Evolutionary conservation across 2,888 invertebrate genomes (phyloP), one percentile per base, ranked within the genome.

Genomic region (Eupithecia subumbrata): DNA sequence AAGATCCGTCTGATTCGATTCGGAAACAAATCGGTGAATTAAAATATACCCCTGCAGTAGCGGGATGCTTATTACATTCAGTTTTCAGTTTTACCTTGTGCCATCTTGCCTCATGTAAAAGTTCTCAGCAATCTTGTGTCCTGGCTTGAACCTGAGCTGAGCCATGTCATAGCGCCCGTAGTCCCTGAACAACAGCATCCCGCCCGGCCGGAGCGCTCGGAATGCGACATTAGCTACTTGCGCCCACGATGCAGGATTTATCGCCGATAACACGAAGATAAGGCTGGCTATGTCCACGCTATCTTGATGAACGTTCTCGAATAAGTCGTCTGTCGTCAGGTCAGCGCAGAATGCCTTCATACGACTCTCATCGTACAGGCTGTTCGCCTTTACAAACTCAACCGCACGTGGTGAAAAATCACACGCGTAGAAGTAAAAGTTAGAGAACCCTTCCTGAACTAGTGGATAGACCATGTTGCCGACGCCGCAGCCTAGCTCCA

Each of bases 41-140:
- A n/a, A n/a, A n/a, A n/a, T n/a, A n/a, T n/a, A n/a, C n/a, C n/a
- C n/a, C n/a, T n/a, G n/a, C n/a, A n/a, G n/a, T n/a, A n/a, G n/a
- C n/a, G n/a, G n/a, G n/a, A n/a, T 52, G 22, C 40, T 2, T 25
- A 22, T 9, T 5, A n/a, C 34, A 2, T 34, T 3, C 2, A 14
- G 5, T 66, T 2, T 4, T 37, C 30, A 43, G 16, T n/a, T 22
- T 71, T 88, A 97, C 96, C 98, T 96, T 0, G 99, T 99, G 0
- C 99, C 99, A 96, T 99, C 99, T 90, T 99, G 99, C 25, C 99
- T 95, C 95, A 98, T 97, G 88, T 99, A 99, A 83, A 99, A 97
- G 88, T 98, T 98, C 5, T 99, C 98, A 0, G 96, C 91, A 71
- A 99, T 97, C 90, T 99, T 99, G 87, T 98, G 97, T 0, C 99